These are phyloP conservation scores for Campaea margaritaria DNA, from an alignment of 2,888 invertebrate genomes.

Conservation along the genomic window DNA sequence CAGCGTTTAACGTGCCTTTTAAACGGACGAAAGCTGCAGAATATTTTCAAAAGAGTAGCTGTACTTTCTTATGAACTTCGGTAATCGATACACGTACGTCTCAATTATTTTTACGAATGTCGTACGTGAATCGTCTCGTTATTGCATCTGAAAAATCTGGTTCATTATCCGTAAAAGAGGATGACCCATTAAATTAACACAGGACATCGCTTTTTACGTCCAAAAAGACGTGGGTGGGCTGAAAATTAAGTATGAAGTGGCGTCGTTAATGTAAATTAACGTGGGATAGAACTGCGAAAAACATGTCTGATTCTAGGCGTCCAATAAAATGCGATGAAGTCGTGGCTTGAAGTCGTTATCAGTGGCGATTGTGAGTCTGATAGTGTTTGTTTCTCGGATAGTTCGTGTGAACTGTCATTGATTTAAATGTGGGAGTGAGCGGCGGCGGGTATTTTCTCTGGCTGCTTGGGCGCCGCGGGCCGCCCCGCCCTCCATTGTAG, in stretches of 20 bases:
- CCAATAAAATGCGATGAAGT: background rate
- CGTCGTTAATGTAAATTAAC: constrained; percentile 24
- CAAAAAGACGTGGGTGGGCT: constrained; percentile 31
- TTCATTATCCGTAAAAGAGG: constrained; percentile 38
- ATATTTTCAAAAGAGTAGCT: constrained; percentile 26
- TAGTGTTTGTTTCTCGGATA: constrained; percentile 49
- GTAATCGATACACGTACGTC: constrained; percentile 25
- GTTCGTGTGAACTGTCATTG: constrained; percentile 65
- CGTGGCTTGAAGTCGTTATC: constrained; percentile 12
- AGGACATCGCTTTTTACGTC: constrained; percentile 23
- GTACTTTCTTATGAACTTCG: constrained; percentile 17
- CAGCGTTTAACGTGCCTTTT: constrained; percentile 1
- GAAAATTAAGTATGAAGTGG: constrained; percentile 8
- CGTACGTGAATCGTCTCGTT: constrained; percentile 21
- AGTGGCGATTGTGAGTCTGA: constrained; percentile 34
- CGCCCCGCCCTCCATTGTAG: constrained; percentile 78
- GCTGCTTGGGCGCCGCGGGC: constrained; percentile 68
- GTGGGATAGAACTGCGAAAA: constrained; percentile 15
- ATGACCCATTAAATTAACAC: constrained; percentile 40
- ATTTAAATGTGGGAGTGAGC: constrained; percentile 68
- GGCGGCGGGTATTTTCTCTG: constrained; percentile 55
- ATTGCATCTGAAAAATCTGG: constrained; percentile 29
- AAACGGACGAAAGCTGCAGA: constrained; percentile 3
- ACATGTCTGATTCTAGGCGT: constrained; percentile 8
- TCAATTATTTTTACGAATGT: constrained; percentile 31